A percentile compares a stretch with the other conserved stretches of the same genome.
Evolutionary conservation across 2,113 vertebrate species (phyloP).

Genomic region (Camelus bactrianus): DNA sequence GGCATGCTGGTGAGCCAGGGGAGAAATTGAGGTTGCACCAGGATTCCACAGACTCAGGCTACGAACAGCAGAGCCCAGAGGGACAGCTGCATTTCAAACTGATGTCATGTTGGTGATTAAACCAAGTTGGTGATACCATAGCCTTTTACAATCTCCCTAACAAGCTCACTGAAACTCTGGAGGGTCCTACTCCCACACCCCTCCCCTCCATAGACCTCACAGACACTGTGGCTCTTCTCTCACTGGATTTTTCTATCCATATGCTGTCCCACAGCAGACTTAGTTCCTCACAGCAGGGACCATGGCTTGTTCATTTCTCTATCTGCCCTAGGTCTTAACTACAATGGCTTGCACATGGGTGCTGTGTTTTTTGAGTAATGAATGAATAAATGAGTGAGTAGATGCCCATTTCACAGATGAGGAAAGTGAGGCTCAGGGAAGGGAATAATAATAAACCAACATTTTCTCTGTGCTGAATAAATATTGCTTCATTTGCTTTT

Average conservation of each 20-base stretch:
- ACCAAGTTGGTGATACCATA: not conserved
- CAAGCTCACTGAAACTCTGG: not conserved
- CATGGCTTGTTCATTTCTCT: not conserved
- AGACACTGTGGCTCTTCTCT: not conserved
- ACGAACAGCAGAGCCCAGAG: not conserved
- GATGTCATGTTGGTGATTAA: not conserved
- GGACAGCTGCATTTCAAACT: not conserved
- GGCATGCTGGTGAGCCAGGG: not conserved
- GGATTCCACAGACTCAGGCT: not conserved
- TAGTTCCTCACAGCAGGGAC: not conserved
- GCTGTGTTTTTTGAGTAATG: not conserved
- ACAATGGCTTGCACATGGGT: not conserved
- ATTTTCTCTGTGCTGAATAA: not conserved
- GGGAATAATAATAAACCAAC: not conserved
- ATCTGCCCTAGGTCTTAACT: not conserved
- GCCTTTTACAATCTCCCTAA: not conserved
- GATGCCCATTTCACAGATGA: conserved; percentile 25
- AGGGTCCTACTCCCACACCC: not conserved
- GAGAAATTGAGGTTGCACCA: not conserved
- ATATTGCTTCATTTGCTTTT: conserved; percentile 39
- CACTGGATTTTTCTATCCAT: not conserved
- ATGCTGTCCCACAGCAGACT: not conserved
- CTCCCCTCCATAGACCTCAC: not conserved
- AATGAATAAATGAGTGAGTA: not conserved
- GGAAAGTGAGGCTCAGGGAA: not conserved